Conservation (phyloP, 2,113 vertebrate species). For the Cathartes aura region DNA sequence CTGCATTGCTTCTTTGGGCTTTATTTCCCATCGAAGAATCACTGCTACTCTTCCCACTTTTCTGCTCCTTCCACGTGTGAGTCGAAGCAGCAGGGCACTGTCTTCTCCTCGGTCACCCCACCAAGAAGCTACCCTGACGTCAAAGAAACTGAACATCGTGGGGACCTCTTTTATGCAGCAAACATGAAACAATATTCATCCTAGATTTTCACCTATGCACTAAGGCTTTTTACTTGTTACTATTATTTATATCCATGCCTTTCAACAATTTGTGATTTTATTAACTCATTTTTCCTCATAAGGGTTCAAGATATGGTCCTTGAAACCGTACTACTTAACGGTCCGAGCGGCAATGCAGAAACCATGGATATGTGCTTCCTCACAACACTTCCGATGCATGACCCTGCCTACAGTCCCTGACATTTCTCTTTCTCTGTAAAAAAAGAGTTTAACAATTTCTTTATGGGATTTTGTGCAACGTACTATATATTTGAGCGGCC, state of each 20-base stretch:
- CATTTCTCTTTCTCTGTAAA: not conserved
- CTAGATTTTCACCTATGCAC: not conserved
- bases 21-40: accelerated
- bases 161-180: not conserved
- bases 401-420: not conserved
- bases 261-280: not conserved
- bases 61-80: accelerated
- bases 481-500: not conserved
- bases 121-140: not conserved
- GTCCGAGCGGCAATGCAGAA: not conserved
- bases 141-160: accelerated
- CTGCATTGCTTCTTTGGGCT: not conserved
- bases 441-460: not conserved
- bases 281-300: not conserved
- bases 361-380: not conserved
- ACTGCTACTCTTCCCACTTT: not conserved
- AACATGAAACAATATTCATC: too few species aligned
- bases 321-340: not conserved
- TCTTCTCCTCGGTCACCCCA: not conserved
- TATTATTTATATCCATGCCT: not conserved
- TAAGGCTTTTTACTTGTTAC: not conserved
- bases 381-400: accelerated
- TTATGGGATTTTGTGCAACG: not conserved
- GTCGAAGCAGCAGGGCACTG: not conserved
- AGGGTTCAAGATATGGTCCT: not conserved